phyloP scores from a whole-genome alignment of 2,888 invertebrate genomes.

The Anorthoa munda region DNA sequence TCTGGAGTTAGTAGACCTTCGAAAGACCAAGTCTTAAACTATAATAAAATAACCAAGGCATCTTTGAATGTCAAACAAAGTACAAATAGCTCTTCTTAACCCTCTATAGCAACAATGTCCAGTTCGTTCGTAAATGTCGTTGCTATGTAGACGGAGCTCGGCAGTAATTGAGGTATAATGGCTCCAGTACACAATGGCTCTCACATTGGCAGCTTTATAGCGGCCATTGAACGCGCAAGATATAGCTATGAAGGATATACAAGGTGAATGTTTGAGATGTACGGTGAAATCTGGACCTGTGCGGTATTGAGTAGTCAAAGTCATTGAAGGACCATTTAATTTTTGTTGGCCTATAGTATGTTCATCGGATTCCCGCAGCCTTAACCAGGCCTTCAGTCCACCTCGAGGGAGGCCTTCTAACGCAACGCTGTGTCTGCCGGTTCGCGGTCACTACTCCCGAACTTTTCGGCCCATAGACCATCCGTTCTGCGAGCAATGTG shows the following conservation, averaged over 20 bases:
- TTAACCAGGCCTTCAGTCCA: too few species aligned
- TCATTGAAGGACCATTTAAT: too few species aligned
- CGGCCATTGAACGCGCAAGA: slow-evolving; percentile 46
- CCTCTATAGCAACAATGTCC: slow-evolving; percentile 16
- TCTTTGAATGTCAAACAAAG: background rate
- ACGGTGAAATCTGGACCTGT: background rate
- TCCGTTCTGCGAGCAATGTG: too few species aligned
- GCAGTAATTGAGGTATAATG: slow-evolving; percentile 62
- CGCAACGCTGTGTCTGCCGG: too few species aligned
- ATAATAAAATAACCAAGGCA: background rate
- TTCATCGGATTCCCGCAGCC: too few species aligned
- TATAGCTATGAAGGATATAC: slow-evolving; percentile 24
- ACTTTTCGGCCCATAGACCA: too few species aligned
- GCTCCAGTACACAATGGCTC: slow-evolving; percentile 55
- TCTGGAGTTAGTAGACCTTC: background rate
- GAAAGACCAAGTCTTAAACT: background rate
- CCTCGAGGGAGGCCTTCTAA: too few species aligned
- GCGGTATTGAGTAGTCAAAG: background rate
- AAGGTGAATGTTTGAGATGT: slow-evolving; percentile 21
- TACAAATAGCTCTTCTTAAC: slow-evolving; percentile 1
- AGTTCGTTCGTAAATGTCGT: slow-evolving; percentile 14
- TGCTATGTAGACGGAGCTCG: slow-evolving; percentile 38
- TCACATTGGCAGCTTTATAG: slow-evolving; percentile 54
- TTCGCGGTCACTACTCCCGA: too few species aligned
- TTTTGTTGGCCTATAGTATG: too few species aligned